Conservation (phyloP, 2,797 vertebrate species). For the Gallinago stenura region DNA sequence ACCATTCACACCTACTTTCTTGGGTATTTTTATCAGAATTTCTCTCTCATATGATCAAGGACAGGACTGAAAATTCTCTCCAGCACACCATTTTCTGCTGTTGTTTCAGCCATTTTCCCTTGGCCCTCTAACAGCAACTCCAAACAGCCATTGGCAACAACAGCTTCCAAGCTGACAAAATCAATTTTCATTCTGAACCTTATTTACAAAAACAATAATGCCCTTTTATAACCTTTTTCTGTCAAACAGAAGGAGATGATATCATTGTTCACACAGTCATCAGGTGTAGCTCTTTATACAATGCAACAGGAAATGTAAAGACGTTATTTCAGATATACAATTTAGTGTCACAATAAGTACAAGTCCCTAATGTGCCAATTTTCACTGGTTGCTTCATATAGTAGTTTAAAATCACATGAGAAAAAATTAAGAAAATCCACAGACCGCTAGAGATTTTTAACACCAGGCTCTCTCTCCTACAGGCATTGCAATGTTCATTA, state of each 20-base stretch:
- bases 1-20: background rate
- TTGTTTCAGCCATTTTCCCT: background rate
- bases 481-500: background rate
- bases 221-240: background rate
- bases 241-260: background rate
- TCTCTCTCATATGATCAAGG: background rate
- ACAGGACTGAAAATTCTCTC: background rate
- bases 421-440: background rate
- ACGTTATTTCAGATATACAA: background rate
- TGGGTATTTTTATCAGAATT: background rate
- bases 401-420: background rate
- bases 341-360: background rate
- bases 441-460: background rate
- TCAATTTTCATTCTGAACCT: background rate
- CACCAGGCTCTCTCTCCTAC: background rate
- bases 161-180: background rate
- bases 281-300: background rate
- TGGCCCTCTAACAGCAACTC: background rate
- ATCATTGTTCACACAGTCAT: background rate
- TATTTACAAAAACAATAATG: background rate
- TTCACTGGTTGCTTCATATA: background rate
- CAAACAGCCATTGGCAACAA: background rate
- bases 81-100: background rate
- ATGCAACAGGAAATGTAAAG: background rate
- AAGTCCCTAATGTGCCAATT: background rate